Conservation (phyloP, 2,888 invertebrate species). For the Orthosia cruda region DNA sequence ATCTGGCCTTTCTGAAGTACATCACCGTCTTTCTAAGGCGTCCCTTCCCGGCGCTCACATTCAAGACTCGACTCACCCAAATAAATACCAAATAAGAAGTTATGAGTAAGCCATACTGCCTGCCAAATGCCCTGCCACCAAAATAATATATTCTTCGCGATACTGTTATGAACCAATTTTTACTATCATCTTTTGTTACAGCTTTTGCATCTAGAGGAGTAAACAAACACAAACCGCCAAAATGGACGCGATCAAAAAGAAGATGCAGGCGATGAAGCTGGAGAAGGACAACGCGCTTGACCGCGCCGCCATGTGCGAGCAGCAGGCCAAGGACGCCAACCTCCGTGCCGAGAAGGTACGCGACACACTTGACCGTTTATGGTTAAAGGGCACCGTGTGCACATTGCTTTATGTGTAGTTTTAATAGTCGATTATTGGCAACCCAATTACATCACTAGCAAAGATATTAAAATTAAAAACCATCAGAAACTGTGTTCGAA, state of each 20-base stretch:
- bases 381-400: constrained; percentile 63
- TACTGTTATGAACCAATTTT: not conserved
- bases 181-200: constrained; percentile 64
- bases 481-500: not conserved
- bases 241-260: constrained; percentile 99
- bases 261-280: constrained; percentile 99
- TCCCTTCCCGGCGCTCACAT: too few relatives aligned
- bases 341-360: constrained; percentile 96
- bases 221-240: constrained; percentile 92
- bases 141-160: not conserved
- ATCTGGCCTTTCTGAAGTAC: too few relatives aligned
- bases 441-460: constrained; percentile 31
- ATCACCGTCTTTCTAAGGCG: too few relatives aligned
- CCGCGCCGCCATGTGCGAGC: constrained; percentile 99
- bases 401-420: constrained; percentile 42
- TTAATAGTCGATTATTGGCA: constrained; percentile 49
- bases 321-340: constrained; percentile 98
- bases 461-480: not conserved
- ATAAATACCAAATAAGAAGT: not conserved
- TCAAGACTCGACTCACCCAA: too few relatives aligned
- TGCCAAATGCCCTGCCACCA: not conserved
- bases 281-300: constrained; percentile 99
- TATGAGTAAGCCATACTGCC: not conserved
- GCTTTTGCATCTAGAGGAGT: constrained; percentile 85
- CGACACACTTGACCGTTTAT: constrained; percentile 66